phyloP scores from a whole-genome alignment of 2,113 vertebrate genomes.

The Urocynchramus pylzowi region DNA sequence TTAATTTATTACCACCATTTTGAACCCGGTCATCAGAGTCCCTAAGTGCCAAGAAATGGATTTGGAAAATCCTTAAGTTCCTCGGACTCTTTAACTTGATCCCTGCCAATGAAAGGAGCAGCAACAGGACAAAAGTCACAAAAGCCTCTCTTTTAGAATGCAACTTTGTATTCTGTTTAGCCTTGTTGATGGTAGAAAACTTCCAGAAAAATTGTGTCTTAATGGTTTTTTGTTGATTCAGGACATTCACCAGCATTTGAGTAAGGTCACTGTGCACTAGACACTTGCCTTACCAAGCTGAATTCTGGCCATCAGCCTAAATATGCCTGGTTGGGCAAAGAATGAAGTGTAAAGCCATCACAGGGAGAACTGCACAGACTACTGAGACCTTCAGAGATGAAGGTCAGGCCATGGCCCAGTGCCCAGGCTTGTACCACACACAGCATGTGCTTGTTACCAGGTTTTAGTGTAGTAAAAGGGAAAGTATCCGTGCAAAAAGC shows the following conservation, averaged over 20 bases:
- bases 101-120: neutral
- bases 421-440: neutral
- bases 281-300: neutral
- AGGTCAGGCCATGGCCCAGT: neutral
- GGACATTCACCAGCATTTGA: neutral
- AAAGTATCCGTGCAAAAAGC: neutral
- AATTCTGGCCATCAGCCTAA: neutral
- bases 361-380: neutral
- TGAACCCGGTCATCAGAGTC: neutral
- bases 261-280: neutral
- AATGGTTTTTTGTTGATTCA: neutral
- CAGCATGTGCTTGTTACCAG: neutral
- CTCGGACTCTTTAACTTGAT: neutral
- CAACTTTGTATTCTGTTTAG: neutral
- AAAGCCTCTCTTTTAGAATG: neutral
- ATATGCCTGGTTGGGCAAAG: neutral
- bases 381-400: neutral
- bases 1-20: slow-evolving; percentile 12
- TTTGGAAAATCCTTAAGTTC: neutral
- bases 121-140: neutral
- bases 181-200: neutral
- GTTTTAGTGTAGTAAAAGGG: neutral
- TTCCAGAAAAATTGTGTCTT: neutral
- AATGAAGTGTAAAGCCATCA: neutral
- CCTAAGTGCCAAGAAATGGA: neutral